Base-by-base conservation (phyloP, 2,888 invertebrate species). In the Nysson spinosus region DNA sequence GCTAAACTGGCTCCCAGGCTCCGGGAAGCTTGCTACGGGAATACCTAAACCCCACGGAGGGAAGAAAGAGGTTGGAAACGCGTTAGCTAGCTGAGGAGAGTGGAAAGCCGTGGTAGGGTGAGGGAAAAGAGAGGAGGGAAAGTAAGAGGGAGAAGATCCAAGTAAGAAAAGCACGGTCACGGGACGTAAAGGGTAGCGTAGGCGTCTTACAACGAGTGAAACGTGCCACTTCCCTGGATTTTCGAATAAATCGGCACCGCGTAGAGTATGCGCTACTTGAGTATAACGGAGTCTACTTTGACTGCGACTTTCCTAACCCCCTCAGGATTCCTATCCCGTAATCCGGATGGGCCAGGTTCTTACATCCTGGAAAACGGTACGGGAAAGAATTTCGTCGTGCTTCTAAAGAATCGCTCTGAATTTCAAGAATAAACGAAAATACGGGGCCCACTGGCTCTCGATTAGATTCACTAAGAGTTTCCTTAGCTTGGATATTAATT, bases 1-100 rank as follows among this genome's bases (percentile, higher is more conserved):
- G 77, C 78, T 80, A 82, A 83, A 81, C 83, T 78, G 80, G 76
- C 81, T 82, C 71, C 69, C 61, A 76, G 76, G 70, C 73, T 71
- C 60, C 72, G 66, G 70, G 60, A 74, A 77, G 76, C 75, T 78
- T 73, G 75, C 79, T 72, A 71, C 69, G 74, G 68, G 78, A 79
- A 78, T 80, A 80, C 78, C 70, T 79, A 80, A 81, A 75, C 64
- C 55, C 37, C 46, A 43, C 30, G 40, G 40, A 44, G 42, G 47
- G 64, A 52, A 7, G 17, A 16, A n/a, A 12, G 35, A 24, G 16
- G 22, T 49, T 40, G 65, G 47, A 32, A 54, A 52, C 67, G 64
- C 63, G 71, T 63, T 68, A 62, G 71, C 32, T 39, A 60, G 32
- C 47, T 56, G 39, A 44, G 65, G 56, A 55, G 55, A 51, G 63